Evolutionary conservation across 2,797 vertebrate genomes (phyloP).

Genomic region (Chelidonichthys spinosus): DNA sequence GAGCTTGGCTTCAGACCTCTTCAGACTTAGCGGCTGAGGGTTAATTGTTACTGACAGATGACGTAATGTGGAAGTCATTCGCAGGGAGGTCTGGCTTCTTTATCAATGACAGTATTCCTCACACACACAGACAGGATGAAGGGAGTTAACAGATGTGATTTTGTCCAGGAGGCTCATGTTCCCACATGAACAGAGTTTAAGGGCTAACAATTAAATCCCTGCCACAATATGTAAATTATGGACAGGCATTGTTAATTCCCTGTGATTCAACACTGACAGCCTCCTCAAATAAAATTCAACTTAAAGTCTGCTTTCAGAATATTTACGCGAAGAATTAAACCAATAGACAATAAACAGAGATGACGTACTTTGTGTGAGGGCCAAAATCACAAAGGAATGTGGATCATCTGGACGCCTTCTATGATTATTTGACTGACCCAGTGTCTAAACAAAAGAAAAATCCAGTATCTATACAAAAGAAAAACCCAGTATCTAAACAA

Average conservation of each 20-base stretch:
- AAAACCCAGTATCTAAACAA: too few relatives aligned
- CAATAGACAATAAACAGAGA: neutral
- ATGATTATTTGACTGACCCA: too few relatives aligned
- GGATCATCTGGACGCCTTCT: too few relatives aligned
- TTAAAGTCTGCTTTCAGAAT: neutral
- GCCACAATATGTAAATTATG: constrained; percentile 9
- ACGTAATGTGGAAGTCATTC: constrained; percentile 63
- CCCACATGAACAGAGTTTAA: constrained; percentile 19
- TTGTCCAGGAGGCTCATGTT: constrained; percentile 44
- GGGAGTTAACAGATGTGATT: constrained; percentile 47
- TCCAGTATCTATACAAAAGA: too few relatives aligned
- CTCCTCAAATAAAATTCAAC: too few relatives aligned
- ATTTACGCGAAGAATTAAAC: neutral
- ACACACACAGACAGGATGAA: constrained; percentile 20
- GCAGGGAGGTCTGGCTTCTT: constrained; percentile 61
- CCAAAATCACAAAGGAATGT: too few relatives aligned
- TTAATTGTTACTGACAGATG: constrained; percentile 66
- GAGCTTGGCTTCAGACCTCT: constrained; percentile 34
- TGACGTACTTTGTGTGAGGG: too few relatives aligned
- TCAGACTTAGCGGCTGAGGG: constrained; percentile 44
- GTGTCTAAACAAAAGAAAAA: too few relatives aligned
- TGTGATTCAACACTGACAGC: neutral
- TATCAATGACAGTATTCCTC: constrained; percentile 57
- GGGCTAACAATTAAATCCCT: constrained; percentile 19
- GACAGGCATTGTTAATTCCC: neutral